Percentiles rank a stretch among this genome's conserved stretches.
Conservation (phyloP, 2,797 vertebrate species). For the Xerus rutilus region DNA sequence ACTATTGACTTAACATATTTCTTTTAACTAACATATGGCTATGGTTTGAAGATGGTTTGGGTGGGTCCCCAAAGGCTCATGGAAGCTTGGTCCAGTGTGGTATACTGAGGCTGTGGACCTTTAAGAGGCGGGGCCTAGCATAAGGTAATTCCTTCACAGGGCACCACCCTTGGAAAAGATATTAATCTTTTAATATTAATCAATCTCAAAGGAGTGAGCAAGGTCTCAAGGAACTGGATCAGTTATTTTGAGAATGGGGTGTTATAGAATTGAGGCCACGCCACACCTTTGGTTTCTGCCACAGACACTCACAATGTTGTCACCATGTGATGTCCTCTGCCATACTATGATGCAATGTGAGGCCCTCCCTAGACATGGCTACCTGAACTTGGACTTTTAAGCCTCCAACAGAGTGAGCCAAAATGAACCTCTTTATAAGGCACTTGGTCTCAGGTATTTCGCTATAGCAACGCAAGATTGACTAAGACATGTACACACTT, state of each 20-base stretch:
- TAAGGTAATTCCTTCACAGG: neutral
- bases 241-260: neutral
- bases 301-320: neutral
- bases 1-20: neutral
- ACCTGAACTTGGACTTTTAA: neutral
- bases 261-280: neutral
- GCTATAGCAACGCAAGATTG: neutral
- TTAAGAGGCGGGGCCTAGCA: neutral
- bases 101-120: neutral
- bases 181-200: too few species aligned
- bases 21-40: neutral
- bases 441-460: neutral
- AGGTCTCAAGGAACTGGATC: neutral
- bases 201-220: neutral
- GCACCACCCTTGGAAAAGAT: neutral
- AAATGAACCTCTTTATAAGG: neutral
- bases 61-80: neutral
- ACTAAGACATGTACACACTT: neutral
- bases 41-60: neutral
- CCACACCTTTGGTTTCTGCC: neutral
- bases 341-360: rapidly evolving
- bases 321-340: neutral
- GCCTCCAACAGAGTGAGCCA: neutral
- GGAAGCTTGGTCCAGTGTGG: neutral
- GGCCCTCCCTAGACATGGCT: neutral